phyloP scores from a whole-genome alignment of 1,140 invertebrate genomes.

The Cydia fagiglandana region DNA sequence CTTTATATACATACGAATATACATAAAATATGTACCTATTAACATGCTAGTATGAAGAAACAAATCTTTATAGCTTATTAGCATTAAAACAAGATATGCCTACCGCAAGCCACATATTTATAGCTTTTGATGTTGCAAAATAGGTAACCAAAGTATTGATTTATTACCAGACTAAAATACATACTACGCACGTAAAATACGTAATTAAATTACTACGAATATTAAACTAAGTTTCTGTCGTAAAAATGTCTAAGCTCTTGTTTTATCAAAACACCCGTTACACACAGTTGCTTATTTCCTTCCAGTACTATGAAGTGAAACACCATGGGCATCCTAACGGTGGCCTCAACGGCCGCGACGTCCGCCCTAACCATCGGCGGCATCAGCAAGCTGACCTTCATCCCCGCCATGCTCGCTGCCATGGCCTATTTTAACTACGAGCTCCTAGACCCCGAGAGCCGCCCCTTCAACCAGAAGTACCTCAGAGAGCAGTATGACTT shows the following conservation, averaged over 20 bases:
- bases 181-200: no score
- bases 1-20: background rate
- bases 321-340: slow-evolving; percentile 71
- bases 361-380: slow-evolving; percentile 84
- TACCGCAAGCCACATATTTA: background rate
- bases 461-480: slow-evolving; percentile 84
- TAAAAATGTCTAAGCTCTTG: background rate
- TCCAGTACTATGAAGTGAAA: slow-evolving; percentile 60
- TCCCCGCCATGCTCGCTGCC: slow-evolving; percentile 88
- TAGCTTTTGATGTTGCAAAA: no score
- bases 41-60: background rate
- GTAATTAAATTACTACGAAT: no score
- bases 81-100: background rate
- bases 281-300: slow-evolving; percentile 35
- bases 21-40: background rate
- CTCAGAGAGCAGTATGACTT: slow-evolving; percentile 88
- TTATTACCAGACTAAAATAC: no score
- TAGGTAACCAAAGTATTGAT: no score
- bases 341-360: slow-evolving; percentile 82
- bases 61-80: background rate
- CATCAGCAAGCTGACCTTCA: slow-evolving; percentile 85
- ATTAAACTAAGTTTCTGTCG: no score
- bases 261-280: background rate
- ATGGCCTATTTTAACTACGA: slow-evolving; percentile 93
- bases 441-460: slow-evolving; percentile 90